Percentiles rank a stretch among this genome's conserved stretches.
Evolutionary conservation across 1,140 invertebrate genomes (phyloP).

Genomic region (Anadara kagoshimensis): DNA sequence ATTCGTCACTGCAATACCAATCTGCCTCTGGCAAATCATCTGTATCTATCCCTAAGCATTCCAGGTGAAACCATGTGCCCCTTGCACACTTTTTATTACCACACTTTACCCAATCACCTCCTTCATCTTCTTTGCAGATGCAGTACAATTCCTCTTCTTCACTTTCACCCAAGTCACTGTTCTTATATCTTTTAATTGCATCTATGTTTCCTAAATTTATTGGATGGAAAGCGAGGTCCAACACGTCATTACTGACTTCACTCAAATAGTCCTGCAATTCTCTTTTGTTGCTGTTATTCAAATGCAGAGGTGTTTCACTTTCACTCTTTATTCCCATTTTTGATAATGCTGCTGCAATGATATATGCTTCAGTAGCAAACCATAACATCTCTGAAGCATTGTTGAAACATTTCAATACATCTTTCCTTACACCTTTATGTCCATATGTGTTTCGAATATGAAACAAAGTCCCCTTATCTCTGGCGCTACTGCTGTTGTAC

Average conservation of each 20-base stretch:
- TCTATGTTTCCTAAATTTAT: not conserved
- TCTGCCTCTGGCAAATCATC: not conserved
- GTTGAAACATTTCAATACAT: conserved; percentile 1
- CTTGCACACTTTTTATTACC: conserved; percentile 2
- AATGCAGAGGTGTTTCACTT: not conserved
- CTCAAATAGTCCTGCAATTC: not conserved
- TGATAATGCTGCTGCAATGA: not conserved
- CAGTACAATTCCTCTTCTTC: too few relatives aligned
- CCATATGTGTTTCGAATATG: conserved; percentile 9
- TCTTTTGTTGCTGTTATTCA: too few relatives aligned
- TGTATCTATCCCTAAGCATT: not conserved
- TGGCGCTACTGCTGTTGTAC: not conserved
- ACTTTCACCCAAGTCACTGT: too few relatives aligned
- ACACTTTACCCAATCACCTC: conserved; percentile 9
- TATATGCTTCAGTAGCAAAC: conserved; percentile 10
- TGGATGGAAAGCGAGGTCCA: not conserved
- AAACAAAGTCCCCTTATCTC: not conserved
- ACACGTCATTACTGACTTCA: not conserved
- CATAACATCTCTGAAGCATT: not conserved
- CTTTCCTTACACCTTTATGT: not conserved
- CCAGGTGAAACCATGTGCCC: conserved; percentile 15
- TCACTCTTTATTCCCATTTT: not conserved
- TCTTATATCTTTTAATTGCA: not conserved
- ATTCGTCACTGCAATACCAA: not conserved
- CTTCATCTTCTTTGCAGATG: conserved; percentile 3